Evolutionary conservation across 2,113 vertebrate species (phyloP), one percentile per base, ranked within the genome.

Genomic region (Albula glossodonta): DNA sequence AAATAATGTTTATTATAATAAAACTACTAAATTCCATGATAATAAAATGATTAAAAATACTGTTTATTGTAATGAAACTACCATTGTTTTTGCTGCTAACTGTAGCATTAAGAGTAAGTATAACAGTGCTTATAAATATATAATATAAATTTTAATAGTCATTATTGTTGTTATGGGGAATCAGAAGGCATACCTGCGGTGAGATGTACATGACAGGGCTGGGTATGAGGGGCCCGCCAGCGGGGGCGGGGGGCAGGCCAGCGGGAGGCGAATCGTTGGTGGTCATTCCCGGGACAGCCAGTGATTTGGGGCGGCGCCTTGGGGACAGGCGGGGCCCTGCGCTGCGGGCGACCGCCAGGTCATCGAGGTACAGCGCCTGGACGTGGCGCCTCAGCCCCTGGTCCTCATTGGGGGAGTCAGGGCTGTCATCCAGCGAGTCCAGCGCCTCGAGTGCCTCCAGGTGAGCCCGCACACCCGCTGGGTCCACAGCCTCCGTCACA

Each of bases 201-300:
- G 97, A 98, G 93, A 98, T 99, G 85, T 97, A 97, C 90, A 99
- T 98, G 82, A 98, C 98, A 0, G 97, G 96, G 88, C 96, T 94
- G 82, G 96, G 91, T 19, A 19, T 4, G 60, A 8, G 7, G 17
- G 60, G 60, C 4, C 17, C 22, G 17, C 17, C 9, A 5, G 60
- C n/a, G 5, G 70, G 0, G 91, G 92, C 84, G 95, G 96, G 57
- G 57, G 93, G 89, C 5, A 90, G 87, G 11, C 87, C 94, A 52
- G 94, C 94, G 1, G 94, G 92, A 0, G 93, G 88, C 4, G 90
- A 87, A 12, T 87, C 94, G 51, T 94, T 94, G 2, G 91, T 97
- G 86, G 95, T 96, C 94, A 97, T 92, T 90, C 96, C 97, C 0
- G 97, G 97, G 85, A 96, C 96, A 0, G 96, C 97, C 84, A 98